A percentile compares a stretch with the other conserved stretches of the same genome.
These are phyloP conservation scores for Berghia stephanieae DNA, from an alignment of 1,140 invertebrate species.

Conservation along the genomic window DNA sequence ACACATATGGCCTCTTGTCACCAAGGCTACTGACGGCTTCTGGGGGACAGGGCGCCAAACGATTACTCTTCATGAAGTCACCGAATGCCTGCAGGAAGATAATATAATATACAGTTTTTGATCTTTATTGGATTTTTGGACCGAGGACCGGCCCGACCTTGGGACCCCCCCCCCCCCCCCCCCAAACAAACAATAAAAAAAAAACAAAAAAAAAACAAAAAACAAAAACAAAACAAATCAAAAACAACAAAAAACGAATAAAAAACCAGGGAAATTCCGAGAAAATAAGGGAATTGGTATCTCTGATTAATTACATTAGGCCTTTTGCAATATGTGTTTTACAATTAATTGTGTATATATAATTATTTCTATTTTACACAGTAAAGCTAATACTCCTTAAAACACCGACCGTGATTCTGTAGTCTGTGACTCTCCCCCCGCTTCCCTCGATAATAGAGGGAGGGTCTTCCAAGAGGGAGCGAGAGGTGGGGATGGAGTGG, in stretches of 20 bases:
- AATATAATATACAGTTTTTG: too few relatives aligned
- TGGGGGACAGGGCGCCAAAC: constrained; percentile 73
- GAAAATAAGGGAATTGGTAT: too few relatives aligned
- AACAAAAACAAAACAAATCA: background rate
- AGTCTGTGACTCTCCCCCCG: constrained; percentile 93
- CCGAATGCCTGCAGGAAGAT: constrained; percentile 95
- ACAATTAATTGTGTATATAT: too few relatives aligned
- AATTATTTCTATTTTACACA: too few relatives aligned
- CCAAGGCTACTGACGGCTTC: background rate
- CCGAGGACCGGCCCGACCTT: too few relatives aligned
- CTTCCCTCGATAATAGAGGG: constrained; percentile 93
- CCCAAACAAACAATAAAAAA: too few relatives aligned
- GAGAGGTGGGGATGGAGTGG: constrained; percentile 84
- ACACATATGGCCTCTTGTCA: background rate
- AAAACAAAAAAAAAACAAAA: too few relatives aligned
- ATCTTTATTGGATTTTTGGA: too few relatives aligned
- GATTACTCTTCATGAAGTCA: constrained; percentile 85
- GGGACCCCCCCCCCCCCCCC: background rate
- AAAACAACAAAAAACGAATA: background rate
- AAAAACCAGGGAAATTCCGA: too few relatives aligned
- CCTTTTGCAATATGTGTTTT: too few relatives aligned
- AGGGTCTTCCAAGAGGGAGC: constrained; percentile 92
- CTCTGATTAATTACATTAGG: too few relatives aligned
- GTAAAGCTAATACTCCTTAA: too few relatives aligned
- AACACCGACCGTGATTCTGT: constrained; percentile 71